Evolutionary conservation across 2,797 vertebrate species (phyloP), one percentile per base, ranked within the genome.

Genomic region (Gobionotothen gibberifrons): DNA sequence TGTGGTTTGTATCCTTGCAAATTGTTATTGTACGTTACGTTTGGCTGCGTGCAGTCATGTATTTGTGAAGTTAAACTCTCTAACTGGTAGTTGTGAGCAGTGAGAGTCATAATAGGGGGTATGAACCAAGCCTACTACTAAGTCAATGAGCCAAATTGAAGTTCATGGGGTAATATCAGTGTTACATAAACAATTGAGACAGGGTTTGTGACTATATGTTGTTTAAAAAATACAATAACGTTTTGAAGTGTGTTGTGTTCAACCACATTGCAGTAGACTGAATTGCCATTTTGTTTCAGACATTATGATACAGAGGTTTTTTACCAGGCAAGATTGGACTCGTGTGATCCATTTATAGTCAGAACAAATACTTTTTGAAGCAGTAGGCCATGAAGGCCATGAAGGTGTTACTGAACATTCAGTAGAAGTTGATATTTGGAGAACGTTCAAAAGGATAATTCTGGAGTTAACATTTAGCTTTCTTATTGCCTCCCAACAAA

Each of bases 1-100:
- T 73, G 17, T n/a, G 6, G 29, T 64, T 58, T 70, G 32, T 47
- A 17, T 63, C 32, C 8, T 40, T 29, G 6, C 39, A 58, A 56
- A 65, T 16, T 44, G 17, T 68, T n/a, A 62, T 74, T 63, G 15
- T 15, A 9, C 26, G 40, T 74, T 64, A 48, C 19, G 53, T 57
- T 44, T 29, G 47, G 26, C 39, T 52, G 64, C 61, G 17, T 58
- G n/a, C 56, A 19, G 16, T 72, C 14, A 48, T 32, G 14, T 14
- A 32, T 55, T 63, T 63, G 63, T 60, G 9, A 70, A 64, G 42
- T 26, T 22, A 47, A 42, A 26, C 43, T 9, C 10, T 75, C 8
- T 29, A 36, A 42, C 17, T 47, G 16, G n/a, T 19, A 48, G 53
- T 19, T 3, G 3, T 48, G 19, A 32, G 14, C 58, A 17, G 3